Evolutionary conservation across 1,140 invertebrate genomes (phyloP).

Genomic region (Stegodyphus mimosarum): DNA sequence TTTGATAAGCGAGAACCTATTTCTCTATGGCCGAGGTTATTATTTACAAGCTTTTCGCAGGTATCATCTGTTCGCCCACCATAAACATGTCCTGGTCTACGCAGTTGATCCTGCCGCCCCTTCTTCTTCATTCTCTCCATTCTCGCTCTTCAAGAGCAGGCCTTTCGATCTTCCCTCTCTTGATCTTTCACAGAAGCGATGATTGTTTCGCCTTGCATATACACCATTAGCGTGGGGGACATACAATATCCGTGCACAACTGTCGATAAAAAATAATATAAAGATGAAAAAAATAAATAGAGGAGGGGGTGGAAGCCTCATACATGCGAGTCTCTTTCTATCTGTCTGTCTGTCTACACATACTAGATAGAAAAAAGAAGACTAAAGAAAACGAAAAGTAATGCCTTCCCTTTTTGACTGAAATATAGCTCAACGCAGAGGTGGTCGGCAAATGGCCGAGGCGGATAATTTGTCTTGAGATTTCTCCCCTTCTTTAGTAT

Average conservation of each 20-base stretch:
- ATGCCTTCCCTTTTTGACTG: not conserved
- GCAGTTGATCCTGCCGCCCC: no score
- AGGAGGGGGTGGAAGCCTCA: not conserved
- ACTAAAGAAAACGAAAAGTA: not conserved
- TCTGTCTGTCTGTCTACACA: not conserved
- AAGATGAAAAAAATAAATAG: conserved; percentile 3
- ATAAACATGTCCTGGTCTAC: no score
- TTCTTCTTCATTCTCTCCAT: no score
- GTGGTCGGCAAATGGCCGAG: conserved; percentile 21
- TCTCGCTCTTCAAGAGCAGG: not conserved
- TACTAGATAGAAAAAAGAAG: not conserved
- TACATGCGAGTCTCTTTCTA: not conserved
- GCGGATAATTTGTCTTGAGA: conserved; percentile 44
- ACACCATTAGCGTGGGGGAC: conserved; percentile 39
- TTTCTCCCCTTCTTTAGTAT: conserved; percentile 29
- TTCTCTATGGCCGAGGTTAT: no score
- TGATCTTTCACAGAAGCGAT: not conserved
- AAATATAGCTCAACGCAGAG: conserved; percentile 25
- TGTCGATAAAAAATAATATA: no score
- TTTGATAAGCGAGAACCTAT: no score
- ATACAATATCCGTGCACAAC: not conserved
- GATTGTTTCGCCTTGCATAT: conserved; percentile 56
- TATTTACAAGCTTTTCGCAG: no score
- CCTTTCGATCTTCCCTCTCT: conserved; percentile 11
- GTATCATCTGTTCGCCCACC: no score